Conservation (phyloP, 2,113 vertebrate genomes). For the Salvelinus sp. region DNA sequence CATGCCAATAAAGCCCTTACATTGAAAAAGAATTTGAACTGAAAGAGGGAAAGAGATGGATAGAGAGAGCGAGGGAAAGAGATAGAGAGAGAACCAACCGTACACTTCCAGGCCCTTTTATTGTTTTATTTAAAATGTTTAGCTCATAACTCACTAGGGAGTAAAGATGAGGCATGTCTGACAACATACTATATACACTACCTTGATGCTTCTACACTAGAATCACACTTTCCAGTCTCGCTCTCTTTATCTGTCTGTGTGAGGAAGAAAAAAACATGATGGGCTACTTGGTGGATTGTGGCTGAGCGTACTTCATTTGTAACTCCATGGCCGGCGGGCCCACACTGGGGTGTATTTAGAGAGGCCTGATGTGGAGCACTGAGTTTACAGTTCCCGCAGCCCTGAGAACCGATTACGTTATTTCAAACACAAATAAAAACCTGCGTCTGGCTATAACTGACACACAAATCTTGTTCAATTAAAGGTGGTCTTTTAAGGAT, state of each 20-base stretch:
- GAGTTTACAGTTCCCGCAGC: slow-evolving; percentile 35
- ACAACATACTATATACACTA: slow-evolving; percentile 40
- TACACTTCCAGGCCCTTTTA: slow-evolving; percentile 40
- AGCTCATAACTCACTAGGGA: slow-evolving; percentile 45
- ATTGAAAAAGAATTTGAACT: no score
- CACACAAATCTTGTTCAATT: slow-evolving; percentile 1
- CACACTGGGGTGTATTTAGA: slow-evolving; percentile 32
- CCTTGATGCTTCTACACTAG: slow-evolving; percentile 27
- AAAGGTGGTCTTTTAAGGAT: not conserved
- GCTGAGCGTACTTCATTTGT: slow-evolving; percentile 43
- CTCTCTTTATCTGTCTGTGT: not conserved
- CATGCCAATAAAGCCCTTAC: not conserved
- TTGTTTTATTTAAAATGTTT: slow-evolving; percentile 39
- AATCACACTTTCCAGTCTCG: slow-evolving; percentile 57
- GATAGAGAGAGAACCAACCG: not conserved
- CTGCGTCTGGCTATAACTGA: not conserved
- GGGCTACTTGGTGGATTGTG: slow-evolving; percentile 18
- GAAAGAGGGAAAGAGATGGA: no score
- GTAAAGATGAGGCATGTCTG: slow-evolving; percentile 33
- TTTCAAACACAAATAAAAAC: slow-evolving; percentile 21
- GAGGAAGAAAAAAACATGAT: slow-evolving; percentile 5
- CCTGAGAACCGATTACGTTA: slow-evolving; percentile 22
- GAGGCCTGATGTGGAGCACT: slow-evolving; percentile 42
- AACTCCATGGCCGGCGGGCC: slow-evolving; percentile 28
- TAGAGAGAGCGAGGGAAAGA: not conserved